Base-by-base conservation (phyloP, 2,888 invertebrate genomes). In the Ceriagrion tenellum region DNA sequence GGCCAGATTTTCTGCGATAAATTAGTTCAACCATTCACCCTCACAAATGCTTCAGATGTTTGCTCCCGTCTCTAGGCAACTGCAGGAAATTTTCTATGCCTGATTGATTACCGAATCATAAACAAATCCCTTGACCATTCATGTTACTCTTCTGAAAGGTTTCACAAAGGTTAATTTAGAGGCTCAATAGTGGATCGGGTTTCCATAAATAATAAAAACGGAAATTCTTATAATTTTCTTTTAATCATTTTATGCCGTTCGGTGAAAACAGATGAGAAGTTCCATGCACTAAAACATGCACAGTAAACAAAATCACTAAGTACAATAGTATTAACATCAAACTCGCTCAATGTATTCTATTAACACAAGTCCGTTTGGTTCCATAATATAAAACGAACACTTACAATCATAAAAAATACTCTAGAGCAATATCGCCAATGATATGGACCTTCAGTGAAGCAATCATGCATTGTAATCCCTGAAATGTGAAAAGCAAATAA, bases 211-310 rank as follows among this genome's bases (percentile, higher is more conserved):
- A 93, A 93, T 40, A 93, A 93, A 69, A 93, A 2, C 20, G 40
- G 47, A 69, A 18, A n/a, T 90, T 63, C 69, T 35, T 69, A 40
- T 93, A 74, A 59, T 93, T 93, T 69, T 69, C 69, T 69, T 93
- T 93, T 69, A 93, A 69, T 93, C n/a, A 69, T 69, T 26, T 91
- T 93, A 93, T 93, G 69, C 69, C 93, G 69, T 69, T 93, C 93
- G 47, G 93, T 93, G 69, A 93, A 40, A 93, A 93, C 63, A 93
- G 93, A 93, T 93, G 63, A 93, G 69, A 93, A 93, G 69, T 93
- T 93, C 96, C 96, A 97, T 97, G 96, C 97, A 97, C 96, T 97
- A 97, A 97, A 97, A 97, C 97, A 97, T 96, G 97, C 97, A 96
- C 96, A 96, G 96, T 96, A 96, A 96, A 96, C 96, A 95, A 95